Evolutionary conservation across 2,113 vertebrate species (phyloP).

Genomic region (Coracopsis vasa): DNA sequence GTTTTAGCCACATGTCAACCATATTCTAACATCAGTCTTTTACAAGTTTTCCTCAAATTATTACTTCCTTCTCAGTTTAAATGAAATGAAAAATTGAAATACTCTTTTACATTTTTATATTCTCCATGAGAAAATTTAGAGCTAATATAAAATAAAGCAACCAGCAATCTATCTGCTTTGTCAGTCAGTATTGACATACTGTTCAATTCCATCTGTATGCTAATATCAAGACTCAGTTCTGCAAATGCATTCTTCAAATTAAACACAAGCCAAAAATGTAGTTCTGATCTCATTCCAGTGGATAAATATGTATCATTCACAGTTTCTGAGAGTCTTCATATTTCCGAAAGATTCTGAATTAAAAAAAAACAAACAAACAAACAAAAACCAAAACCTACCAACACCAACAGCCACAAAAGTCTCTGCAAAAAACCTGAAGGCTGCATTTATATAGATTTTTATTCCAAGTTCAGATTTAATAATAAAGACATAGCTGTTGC

Average conservation of each 20-base stretch:
- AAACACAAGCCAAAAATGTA: conserved; percentile 51
- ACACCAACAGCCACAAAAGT: neutral
- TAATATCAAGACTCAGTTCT: conserved; percentile 70
- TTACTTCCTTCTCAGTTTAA: conserved; percentile 69
- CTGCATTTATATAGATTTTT: neutral
- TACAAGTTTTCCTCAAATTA: conserved; percentile 70
- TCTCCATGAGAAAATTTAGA: conserved; percentile 59
- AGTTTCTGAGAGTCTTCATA: neutral
- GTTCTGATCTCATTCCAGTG: conserved; percentile 33
- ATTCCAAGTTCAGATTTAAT: neutral
- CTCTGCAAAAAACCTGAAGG: neutral
- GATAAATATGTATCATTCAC: conserved; percentile 48
- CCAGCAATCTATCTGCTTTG: conserved; percentile 63
- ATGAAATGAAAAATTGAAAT: conserved; percentile 73
- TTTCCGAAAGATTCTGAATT: conserved; percentile 29
- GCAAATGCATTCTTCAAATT: conserved; percentile 62
- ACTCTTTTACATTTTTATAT: conserved; percentile 67
- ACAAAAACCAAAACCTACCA: neutral
- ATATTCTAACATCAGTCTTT: conserved; percentile 26
- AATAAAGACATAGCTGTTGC: neutral
- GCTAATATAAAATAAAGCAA: conserved; percentile 65
- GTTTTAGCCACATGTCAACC: conserved; percentile 67
- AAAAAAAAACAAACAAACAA: neutral
- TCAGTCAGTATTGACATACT: conserved; percentile 72
- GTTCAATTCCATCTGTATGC: conserved; percentile 73